Base-by-base conservation (phyloP, 2,113 vertebrate genomes). In the Prunella himalayana region DNA sequence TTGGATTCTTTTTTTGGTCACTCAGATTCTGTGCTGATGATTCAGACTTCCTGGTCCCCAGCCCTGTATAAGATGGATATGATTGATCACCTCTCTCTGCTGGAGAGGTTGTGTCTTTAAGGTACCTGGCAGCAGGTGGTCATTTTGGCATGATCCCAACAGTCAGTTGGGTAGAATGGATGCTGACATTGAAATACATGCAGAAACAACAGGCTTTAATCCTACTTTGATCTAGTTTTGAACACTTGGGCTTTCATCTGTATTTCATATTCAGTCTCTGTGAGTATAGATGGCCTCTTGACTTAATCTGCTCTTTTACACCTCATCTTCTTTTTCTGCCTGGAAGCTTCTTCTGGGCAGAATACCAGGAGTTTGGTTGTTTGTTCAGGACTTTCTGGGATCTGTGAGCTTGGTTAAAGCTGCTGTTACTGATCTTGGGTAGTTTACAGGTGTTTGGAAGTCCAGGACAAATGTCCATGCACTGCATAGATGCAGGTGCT, bases 401-500 rank as follows among this genome's bases (percentile, higher is more conserved):
- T 70, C 45, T 54, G 2, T 50, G 41, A 65, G 60, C 45, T 79
- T 75, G 23, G 24, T 39, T 75, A 42, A 75, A 82, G 42, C 45
- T 65, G 35, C 27, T 66, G 39, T 45, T 72, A 11, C n/a, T 72
- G 57, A 27, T 59, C 30, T 69, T 70, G 50, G 57, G 47, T 50
- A 65, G 35, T 60, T 82, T 50, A 35, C 35, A 41, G 39, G 6
- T 78, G 35, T 56, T 78, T 15, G 17, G 19, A 82, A 86, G 33
- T 33, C 11, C 35, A 73, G 50, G 50, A 41, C 13, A 60, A 50
- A 60, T 37, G 50, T 51, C 49, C 2, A 0, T 28, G 35, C 0
- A 0, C 23, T 73, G 21, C 1, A 1, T 53, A 51, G 15, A 33
- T 69, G 30, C 20, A 33, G 31, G 30, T 65, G 20, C n/a, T 70